A percentile compares a stretch with the other conserved stretches of the same genome.
Conservation (phyloP, 2,113 vertebrate genomes). For the Castor canadensis region DNA sequence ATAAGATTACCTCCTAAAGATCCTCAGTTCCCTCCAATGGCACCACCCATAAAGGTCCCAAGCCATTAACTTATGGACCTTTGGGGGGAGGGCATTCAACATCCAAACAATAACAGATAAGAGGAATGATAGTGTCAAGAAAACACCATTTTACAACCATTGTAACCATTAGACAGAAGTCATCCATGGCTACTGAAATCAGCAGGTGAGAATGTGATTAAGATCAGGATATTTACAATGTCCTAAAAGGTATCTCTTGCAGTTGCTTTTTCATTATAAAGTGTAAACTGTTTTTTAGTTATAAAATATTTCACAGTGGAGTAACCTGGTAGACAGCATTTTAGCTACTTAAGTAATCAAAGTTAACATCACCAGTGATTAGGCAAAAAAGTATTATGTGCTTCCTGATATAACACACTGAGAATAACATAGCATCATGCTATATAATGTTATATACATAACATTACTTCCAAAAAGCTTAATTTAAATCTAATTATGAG, state of each 20-base stretch:
- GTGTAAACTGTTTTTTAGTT: constrained; percentile 6
- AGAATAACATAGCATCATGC: background rate
- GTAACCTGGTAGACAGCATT: background rate
- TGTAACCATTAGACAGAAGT: background rate
- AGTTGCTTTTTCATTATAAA: constrained; percentile 5
- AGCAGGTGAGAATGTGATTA: background rate
- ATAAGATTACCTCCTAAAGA: background rate
- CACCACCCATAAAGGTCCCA: background rate
- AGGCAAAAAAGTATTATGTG: background rate
- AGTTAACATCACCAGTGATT: background rate
- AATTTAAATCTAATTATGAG: constrained; percentile 10
- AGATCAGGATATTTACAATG: background rate
- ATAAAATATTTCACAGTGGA: background rate
- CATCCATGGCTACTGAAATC: background rate
- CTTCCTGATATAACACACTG: background rate
- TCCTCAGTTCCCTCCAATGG: fast-evolving
- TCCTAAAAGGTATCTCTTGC: background rate
- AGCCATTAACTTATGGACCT: background rate
- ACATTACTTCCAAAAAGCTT: background rate
- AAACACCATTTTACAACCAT: background rate
- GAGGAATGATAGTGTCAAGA: background rate
- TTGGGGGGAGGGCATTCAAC: background rate
- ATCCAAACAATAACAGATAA: background rate
- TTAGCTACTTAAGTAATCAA: background rate
- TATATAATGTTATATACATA: too few relatives aligned